Conservation (phyloP, 1,140 invertebrate genomes). For the Sinonovacula constricta region DNA sequence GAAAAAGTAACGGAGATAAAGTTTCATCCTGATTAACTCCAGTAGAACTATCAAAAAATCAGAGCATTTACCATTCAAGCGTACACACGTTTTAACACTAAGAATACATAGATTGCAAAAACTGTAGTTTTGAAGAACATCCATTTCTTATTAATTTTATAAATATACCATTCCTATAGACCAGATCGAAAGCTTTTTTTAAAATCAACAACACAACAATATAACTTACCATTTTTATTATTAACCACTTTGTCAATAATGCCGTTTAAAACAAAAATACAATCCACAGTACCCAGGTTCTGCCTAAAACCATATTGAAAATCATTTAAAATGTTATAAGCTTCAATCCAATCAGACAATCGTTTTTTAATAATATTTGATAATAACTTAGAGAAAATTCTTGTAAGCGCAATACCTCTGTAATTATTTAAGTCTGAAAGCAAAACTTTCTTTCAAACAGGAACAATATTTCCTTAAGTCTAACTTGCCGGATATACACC, state of each 20-base stretch:
- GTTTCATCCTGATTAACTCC: no score
- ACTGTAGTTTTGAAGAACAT: no score
- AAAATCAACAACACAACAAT: slow-evolving; percentile 37
- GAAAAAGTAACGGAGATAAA: no score
- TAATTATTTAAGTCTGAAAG: slow-evolving; percentile 6
- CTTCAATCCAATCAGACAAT: slow-evolving; percentile 11
- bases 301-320: slow-evolving; percentile 32
- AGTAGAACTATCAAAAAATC: no score
- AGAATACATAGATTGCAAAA: no score
- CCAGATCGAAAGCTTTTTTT: slow-evolving; percentile 8
- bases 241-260: slow-evolving; percentile 17
- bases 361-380: slow-evolving; percentile 21
- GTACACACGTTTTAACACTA: no score
- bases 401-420: slow-evolving; percentile 21
- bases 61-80: no score
- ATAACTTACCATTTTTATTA: slow-evolving; percentile 16
- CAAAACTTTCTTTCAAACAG: not conserved
- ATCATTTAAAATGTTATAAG: slow-evolving; percentile 5
- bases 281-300: slow-evolving; percentile 18
- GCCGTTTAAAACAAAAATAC: slow-evolving; percentile 28
- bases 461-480: not conserved
- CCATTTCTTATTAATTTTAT: slow-evolving; percentile 5
- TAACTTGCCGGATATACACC: not conserved
- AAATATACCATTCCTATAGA: slow-evolving; percentile 15
- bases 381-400: slow-evolving; percentile 25